These are phyloP conservation scores for Amphiduros pacificus DNA, from an alignment of 2,888 invertebrate genomes.

Conservation along the genomic window DNA sequence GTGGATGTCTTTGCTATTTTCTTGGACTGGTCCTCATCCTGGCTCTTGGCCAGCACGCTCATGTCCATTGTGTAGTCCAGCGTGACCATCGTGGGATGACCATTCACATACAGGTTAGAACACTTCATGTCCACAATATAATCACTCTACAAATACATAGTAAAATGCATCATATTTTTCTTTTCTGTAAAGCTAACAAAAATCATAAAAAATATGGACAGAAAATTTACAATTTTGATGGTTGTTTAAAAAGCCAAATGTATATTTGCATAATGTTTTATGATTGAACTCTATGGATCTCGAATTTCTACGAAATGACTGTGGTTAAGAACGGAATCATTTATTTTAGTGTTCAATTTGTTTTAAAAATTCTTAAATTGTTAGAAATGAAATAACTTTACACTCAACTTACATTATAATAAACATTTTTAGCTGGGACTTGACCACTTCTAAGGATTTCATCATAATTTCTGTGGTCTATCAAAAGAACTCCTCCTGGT, in stretches of 20 bases:
- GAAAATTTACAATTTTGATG: too few species aligned
- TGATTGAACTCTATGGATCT: too few species aligned
- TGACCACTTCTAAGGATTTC: conserved; percentile 75
- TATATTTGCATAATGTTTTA: too few species aligned
- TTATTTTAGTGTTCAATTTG: too few species aligned
- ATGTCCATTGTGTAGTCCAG: conserved; percentile 80
- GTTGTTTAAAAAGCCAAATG: too few species aligned
- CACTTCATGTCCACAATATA: conserved; percentile 83
- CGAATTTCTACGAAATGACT: too few species aligned
- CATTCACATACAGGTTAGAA: conserved; percentile 78
- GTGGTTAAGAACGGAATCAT: too few species aligned
- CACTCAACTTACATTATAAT: conserved; percentile 76
- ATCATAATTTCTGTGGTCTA: conserved; percentile 89
- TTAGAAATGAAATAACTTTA: too few species aligned
- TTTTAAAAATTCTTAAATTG: too few species aligned
- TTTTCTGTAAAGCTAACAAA: too few species aligned
- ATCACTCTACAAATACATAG: conserved; percentile 74
- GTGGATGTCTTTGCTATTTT: conserved; percentile 1
- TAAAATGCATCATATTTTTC: too few species aligned
- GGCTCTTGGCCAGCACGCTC: conserved; percentile 6
- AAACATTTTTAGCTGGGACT: conserved; percentile 81
- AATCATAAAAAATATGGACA: too few species aligned
- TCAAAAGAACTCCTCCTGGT: conserved; percentile 81
- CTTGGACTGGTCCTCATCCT: background rate
- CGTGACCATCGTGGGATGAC: conserved; percentile 76